These are phyloP conservation scores for Lepilemur ruficaudatus DNA, from an alignment of 2,797 vertebrate species.

Conservation along the genomic window DNA sequence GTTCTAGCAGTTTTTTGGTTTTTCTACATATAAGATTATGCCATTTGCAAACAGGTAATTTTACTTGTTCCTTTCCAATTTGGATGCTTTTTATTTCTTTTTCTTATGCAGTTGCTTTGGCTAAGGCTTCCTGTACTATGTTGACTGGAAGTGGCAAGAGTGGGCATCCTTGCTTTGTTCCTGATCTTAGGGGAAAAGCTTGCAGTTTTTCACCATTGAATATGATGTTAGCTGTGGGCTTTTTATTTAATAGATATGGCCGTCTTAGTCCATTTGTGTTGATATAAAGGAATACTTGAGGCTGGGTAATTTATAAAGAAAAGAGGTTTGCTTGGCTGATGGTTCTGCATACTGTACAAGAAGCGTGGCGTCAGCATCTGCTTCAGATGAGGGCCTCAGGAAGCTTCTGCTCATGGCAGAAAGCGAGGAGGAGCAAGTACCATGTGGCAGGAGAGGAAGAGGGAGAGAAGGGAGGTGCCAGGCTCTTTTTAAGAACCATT, in stretches of 20 bases:
- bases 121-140: not conserved
- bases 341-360: no score
- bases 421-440: no score
- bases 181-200: not conserved
- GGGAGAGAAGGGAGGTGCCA: no score
- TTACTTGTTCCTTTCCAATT: not conserved
- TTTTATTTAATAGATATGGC: not conserved
- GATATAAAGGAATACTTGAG: no score
- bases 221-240: not conserved
- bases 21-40: not conserved
- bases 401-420: no score
- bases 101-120: not conserved
- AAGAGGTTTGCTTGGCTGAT: no score
- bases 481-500: no score
- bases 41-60: not conserved
- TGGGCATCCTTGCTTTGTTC: not conserved
- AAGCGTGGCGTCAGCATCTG: no score
- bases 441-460: no score
- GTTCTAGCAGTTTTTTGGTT: not conserved
- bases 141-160: not conserved
- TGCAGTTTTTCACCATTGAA: not conserved
- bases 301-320: no score
- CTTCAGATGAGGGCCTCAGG: no score
- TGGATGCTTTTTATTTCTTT: not conserved
- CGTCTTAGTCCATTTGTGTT: no score